A percentile compares a stretch with the other conserved stretches of the same genome.
Conservation (phyloP, 2,888 invertebrate genomes). For the Acanthoscelides obtectus region DNA sequence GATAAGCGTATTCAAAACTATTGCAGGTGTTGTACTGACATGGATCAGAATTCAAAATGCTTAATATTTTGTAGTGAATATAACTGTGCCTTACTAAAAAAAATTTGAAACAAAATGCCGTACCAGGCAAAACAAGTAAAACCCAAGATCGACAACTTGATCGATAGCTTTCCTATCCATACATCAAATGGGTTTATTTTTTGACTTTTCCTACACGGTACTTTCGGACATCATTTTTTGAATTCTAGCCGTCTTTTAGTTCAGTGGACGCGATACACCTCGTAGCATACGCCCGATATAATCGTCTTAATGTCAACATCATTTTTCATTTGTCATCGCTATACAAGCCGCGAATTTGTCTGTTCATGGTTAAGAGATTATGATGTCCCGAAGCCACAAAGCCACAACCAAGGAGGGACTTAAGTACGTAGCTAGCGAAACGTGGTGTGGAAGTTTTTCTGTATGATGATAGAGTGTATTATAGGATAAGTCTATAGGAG, state of each 20-base stretch:
- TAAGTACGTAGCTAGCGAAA: neutral
- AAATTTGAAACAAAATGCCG: no score
- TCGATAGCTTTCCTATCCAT: no score
- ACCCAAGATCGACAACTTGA: no score
- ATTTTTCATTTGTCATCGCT: constrained; percentile 25
- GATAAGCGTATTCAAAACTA: no score
- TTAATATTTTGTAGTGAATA: no score
- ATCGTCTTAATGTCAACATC: constrained; percentile 29
- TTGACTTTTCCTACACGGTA: no score
- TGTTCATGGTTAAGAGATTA: constrained; percentile 6
- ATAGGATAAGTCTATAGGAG: neutral
- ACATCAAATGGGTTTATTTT: no score
- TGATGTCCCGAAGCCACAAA: neutral
- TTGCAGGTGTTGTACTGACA: no score
- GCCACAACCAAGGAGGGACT: neutral
- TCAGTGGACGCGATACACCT: neutral
- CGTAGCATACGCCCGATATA: constrained; percentile 6
- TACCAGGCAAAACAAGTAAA: no score
- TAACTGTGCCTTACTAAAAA: no score
- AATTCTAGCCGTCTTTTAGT: neutral
- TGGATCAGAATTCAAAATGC: no score
- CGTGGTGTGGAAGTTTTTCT: neutral
- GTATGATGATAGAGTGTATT: neutral
- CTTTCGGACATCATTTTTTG: no score
- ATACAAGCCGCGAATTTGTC: constrained; percentile 4